phyloP scores from a whole-genome alignment of 1,140 invertebrate species.

The Leptestheria dahalacensis region DNA sequence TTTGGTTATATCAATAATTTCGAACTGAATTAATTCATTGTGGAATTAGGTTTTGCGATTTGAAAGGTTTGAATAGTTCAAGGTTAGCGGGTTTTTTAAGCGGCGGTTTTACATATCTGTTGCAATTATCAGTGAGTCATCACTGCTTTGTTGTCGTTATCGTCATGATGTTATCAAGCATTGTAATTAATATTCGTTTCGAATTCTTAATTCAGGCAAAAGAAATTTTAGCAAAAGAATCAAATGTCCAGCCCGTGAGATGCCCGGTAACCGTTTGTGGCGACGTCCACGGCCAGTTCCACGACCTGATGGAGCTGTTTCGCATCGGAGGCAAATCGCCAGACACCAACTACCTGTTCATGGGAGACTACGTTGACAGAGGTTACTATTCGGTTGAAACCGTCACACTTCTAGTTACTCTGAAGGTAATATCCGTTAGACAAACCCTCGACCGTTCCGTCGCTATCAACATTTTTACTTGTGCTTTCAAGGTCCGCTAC shows the following conservation, averaged over 20 bases:
- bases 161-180: neutral
- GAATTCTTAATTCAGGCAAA: constrained; percentile 59
- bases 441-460: neutral
- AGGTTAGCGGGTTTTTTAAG: no score
- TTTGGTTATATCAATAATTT: no score
- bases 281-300: constrained; percentile 99
- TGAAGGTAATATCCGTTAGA: constrained; percentile 55
- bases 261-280: constrained; percentile 99
- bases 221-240: constrained; percentile 96
- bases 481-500: constrained; percentile 64
- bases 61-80: no score
- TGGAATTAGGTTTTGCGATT: no score
- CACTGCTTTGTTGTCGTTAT: no score
- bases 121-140: no score
- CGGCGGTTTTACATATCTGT: no score
- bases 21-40: no score
- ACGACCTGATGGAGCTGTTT: constrained; percentile 99
- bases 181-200: neutral
- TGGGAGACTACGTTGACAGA: constrained; percentile 99
- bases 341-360: constrained; percentile 99
- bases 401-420: constrained; percentile 89
- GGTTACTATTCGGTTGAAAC: constrained; percentile 99
- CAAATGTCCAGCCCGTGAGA: constrained; percentile 99
- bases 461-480: no score
- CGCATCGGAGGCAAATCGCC: constrained; percentile 97